A percentile compares a stretch with the other conserved stretches of the same genome.
Evolutionary conservation across 2,888 invertebrate species (phyloP).

Genomic region (Aleiodes alternator): DNA sequence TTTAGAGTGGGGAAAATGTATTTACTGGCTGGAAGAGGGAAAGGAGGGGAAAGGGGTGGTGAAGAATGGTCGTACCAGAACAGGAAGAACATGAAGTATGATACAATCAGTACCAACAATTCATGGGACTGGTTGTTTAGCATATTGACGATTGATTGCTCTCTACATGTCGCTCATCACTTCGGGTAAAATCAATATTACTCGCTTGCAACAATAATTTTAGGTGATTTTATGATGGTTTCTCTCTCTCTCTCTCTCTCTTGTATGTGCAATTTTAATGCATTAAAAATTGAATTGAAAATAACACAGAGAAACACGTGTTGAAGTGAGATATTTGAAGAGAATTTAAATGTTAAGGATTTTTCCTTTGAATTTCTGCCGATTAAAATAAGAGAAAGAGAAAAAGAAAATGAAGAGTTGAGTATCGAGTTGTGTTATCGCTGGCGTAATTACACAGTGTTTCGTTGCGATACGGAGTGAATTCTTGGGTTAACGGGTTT

Average conservation of each 20-base stretch:
- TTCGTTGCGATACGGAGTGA: no score
- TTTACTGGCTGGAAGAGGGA: not conserved
- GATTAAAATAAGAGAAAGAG: no score
- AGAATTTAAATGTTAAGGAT: no score
- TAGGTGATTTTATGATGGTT: not conserved
- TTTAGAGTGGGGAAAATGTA: slow-evolving; percentile 44
- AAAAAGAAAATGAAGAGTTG: no score
- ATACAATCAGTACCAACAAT: slow-evolving; percentile 34
- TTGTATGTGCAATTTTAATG: not conserved
- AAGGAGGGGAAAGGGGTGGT: not conserved
- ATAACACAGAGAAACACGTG: not conserved
- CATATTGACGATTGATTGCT: slow-evolving; percentile 38
- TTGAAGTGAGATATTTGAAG: slow-evolving; percentile 45
- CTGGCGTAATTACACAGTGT: no score
- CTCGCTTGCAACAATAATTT: slow-evolving; percentile 7
- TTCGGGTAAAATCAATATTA: slow-evolving; percentile 12
- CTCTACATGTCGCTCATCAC: slow-evolving; percentile 29
- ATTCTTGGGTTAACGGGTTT: no score
- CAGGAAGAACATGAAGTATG: slow-evolving; percentile 22
- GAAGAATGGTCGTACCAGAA: slow-evolving; percentile 15
- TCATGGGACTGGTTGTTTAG: slow-evolving; percentile 14
- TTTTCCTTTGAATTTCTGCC: slow-evolving; percentile 43
- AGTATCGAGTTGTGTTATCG: no score
- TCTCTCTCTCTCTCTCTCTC: not conserved
- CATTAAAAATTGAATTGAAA: not conserved